Evolutionary conservation across 2,797 vertebrate genomes (phyloP).

Genomic region (Margarornis squamiger): DNA sequence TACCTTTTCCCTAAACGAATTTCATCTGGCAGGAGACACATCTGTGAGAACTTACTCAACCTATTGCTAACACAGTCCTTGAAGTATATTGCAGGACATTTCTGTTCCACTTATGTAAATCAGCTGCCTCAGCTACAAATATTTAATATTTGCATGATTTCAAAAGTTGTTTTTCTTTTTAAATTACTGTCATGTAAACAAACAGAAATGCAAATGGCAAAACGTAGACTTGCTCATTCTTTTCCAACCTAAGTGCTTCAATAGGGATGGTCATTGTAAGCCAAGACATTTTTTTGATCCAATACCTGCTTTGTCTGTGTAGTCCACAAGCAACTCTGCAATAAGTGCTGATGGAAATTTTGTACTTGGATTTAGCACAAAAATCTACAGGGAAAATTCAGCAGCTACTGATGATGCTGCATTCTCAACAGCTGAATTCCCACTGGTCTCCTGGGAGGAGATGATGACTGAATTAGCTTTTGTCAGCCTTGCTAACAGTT

Average conservation of each 20-base stretch:
- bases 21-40: not conserved
- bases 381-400: not conserved
- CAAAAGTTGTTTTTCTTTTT: not conserved
- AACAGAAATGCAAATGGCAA: not conserved
- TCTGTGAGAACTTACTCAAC: not conserved
- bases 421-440: not conserved
- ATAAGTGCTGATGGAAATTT: not conserved
- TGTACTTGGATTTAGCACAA: not conserved
- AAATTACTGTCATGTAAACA: not conserved
- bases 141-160: conserved; percentile 25
- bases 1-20: not conserved
- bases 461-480: not conserved
- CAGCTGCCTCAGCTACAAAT: not conserved
- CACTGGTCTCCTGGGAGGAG: not conserved
- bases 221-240: not conserved
- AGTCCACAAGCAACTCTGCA: not conserved
- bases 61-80: not conserved
- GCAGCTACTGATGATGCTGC: not conserved
- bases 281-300: not conserved
- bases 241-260: not conserved
- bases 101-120: not conserved
- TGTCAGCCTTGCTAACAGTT: not conserved
- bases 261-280: not conserved
- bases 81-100: not conserved
- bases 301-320: not conserved